Conservation (phyloP, 2,888 invertebrate species). For the Phaonia tiefii region DNA sequence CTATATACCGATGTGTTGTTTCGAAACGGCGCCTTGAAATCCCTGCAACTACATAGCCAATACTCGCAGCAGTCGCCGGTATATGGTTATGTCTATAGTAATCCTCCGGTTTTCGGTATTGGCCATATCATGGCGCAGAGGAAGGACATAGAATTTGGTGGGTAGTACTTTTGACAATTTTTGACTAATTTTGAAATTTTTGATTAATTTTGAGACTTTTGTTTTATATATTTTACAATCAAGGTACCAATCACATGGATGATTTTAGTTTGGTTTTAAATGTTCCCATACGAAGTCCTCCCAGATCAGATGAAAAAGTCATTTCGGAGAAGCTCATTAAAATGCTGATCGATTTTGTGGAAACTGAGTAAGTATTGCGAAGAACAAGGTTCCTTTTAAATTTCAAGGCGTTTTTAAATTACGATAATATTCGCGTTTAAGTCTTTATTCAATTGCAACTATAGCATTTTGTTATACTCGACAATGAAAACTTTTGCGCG, state of each 20-base stretch:
- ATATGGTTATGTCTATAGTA: conserved; percentile 84
- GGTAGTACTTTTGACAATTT: conserved; percentile 66
- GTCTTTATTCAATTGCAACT: too few species aligned
- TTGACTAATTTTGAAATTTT: neutral
- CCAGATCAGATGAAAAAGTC: conserved; percentile 54
- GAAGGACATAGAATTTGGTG: conserved; percentile 81
- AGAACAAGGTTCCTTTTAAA: too few species aligned
- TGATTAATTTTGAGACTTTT: neutral
- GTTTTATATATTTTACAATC: neutral
- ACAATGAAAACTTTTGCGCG: too few species aligned
- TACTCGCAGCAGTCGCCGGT: conserved; percentile 81
- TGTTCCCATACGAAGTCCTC: conserved; percentile 38
- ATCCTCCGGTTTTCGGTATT: conserved; percentile 82
- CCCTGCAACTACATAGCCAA: conserved; percentile 83
- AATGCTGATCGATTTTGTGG: conserved; percentile 61
- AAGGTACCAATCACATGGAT: conserved; percentile 66
- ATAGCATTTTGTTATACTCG: too few species aligned
- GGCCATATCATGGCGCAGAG: conserved; percentile 82
- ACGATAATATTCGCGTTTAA: too few species aligned
- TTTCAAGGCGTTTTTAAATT: too few species aligned
- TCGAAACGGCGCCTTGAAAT: conserved; percentile 82
- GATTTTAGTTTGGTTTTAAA: conserved; percentile 61
- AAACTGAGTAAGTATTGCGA: conserved; percentile 43
- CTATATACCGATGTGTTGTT: conserved; percentile 85
- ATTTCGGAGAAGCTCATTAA: conserved; percentile 60